A percentile compares a stretch with the other conserved stretches of the same genome.
phyloP scores from a whole-genome alignment of 2,797 vertebrate species.

The Micrastur ruficollis region DNA sequence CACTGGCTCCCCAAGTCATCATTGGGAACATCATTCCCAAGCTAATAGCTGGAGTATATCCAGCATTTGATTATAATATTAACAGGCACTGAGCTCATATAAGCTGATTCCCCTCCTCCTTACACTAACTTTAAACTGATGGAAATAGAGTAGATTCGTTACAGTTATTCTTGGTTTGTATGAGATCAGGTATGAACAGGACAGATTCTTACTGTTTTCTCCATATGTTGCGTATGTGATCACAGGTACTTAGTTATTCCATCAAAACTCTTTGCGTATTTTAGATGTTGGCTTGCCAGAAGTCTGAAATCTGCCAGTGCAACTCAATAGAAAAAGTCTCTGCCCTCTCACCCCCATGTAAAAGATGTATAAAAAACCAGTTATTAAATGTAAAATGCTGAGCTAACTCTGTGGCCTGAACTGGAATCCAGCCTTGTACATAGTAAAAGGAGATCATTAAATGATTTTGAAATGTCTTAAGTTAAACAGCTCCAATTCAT shows the following conservation, averaged over 20 bases:
- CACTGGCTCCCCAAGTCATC: background rate
- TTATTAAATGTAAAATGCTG: background rate
- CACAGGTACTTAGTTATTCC: background rate
- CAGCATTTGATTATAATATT: background rate
- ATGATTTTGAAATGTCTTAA: background rate
- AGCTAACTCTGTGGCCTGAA: background rate
- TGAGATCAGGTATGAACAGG: background rate
- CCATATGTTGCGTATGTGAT: background rate
- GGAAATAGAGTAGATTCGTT: background rate
- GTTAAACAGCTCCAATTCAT: background rate
- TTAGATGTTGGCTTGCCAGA: background rate
- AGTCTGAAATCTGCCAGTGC: background rate
- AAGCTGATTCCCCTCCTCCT: background rate
- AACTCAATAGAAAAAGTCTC: background rate
- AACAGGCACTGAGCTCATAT: background rate
- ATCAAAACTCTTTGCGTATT: background rate
- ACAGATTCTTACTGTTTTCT: background rate
- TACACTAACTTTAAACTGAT: background rate
- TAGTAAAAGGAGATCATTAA: background rate
- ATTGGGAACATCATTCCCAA: background rate
- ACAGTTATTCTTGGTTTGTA: background rate
- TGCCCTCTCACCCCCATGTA: background rate
- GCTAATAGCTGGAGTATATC: background rate
- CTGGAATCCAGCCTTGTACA: background rate
- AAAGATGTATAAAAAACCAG: background rate